Conservation (phyloP, 1,140 invertebrate species). For the Aphidius gifuensis region DNA sequence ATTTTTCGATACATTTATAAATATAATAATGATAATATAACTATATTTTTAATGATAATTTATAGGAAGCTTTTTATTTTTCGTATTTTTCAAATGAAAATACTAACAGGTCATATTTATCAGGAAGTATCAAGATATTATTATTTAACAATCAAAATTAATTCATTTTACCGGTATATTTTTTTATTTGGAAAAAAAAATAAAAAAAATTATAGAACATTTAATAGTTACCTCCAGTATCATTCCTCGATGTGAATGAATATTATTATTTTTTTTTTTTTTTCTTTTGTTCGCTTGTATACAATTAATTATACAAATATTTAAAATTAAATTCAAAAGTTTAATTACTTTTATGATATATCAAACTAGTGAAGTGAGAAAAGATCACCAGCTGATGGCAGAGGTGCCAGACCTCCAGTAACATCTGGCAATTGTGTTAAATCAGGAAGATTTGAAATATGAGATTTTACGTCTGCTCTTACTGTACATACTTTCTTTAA, state of each 20-base stretch:
- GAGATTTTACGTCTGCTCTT: conserved; percentile 82
- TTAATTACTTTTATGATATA: background rate
- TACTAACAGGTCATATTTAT: too few species aligned
- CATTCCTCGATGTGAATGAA: too few species aligned
- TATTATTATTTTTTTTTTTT: background rate
- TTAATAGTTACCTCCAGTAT: too few species aligned
- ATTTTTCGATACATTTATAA: background rate
- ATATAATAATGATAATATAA: too few species aligned
- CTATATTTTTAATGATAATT: too few species aligned
- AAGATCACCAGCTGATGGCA: conserved; percentile 91
- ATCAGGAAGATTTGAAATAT: conserved; percentile 90
- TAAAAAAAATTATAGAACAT: too few species aligned
- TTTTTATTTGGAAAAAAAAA: too few species aligned
- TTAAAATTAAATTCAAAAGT: background rate
- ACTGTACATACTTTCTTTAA: conserved; percentile 81
- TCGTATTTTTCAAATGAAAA: too few species aligned
- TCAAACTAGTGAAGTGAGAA: conserved; percentile 65
- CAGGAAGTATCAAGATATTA: too few species aligned
- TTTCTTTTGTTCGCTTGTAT: background rate
- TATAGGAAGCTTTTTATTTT: too few species aligned
- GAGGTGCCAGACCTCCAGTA: conserved; percentile 81
- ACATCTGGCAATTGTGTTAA: conserved; percentile 86
- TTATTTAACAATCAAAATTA: too few species aligned
- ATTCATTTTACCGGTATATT: too few species aligned
- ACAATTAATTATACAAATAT: background rate